Conservation (phyloP, 2,888 invertebrate genomes). For the Odontocolon sp. region DNA sequence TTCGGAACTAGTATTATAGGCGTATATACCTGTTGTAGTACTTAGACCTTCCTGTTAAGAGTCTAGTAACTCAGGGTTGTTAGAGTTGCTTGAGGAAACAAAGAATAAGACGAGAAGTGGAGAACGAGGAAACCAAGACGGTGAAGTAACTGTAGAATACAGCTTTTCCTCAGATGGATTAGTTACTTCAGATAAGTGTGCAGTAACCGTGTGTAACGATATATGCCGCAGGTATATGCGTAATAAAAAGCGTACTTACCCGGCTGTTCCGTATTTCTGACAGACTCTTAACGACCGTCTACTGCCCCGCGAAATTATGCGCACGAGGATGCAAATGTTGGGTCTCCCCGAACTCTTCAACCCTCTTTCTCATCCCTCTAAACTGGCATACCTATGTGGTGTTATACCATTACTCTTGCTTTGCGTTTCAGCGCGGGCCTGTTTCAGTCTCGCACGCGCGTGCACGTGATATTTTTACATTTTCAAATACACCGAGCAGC, state of each 20-base stretch:
- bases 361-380: background rate
- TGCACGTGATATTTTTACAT: constrained; percentile 57
- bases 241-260: constrained; percentile 54
- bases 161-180: background rate
- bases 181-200: too few relatives aligned
- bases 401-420: constrained; percentile 49
- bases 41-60: background rate
- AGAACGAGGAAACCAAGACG: constrained; percentile 7
- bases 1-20: constrained; percentile 14
- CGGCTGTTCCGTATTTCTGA: constrained; percentile 53
- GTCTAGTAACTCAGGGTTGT: constrained; percentile 9
- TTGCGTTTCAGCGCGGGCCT: constrained; percentile 38
- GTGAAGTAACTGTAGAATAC: background rate
- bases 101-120: background rate
- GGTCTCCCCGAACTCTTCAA: constrained; percentile 18
- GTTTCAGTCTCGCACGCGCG: constrained; percentile 29
- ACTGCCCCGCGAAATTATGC: constrained; percentile 61
- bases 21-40: background rate
- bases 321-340: constrained; percentile 64
- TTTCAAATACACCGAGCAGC: constrained; percentile 40
- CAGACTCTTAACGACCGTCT: constrained; percentile 51
- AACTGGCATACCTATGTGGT: constrained; percentile 36
- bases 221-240: too few relatives aligned
- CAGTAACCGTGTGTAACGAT: too few relatives aligned
- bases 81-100: constrained; percentile 9